Conservation (phyloP, 2,113 vertebrate genomes). For the Lontra canadensis region DNA sequence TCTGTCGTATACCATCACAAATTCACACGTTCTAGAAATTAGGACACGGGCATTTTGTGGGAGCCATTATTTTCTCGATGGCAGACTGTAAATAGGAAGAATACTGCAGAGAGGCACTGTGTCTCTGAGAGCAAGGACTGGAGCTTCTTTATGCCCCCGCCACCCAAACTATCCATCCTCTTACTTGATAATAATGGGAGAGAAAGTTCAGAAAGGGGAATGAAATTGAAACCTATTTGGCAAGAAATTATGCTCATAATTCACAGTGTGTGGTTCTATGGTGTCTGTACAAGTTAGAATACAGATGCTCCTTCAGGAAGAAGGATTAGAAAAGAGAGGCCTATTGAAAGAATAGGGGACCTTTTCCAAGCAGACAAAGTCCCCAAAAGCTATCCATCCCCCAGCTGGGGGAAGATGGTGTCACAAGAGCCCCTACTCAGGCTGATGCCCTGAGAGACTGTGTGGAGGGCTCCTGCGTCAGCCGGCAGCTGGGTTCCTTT, state of each 20-base stretch:
- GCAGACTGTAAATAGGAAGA: background rate
- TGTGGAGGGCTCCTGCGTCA: accelerated
- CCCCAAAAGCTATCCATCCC: background rate
- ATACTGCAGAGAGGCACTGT: background rate
- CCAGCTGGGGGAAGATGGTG: too few species aligned
- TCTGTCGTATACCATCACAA: background rate
- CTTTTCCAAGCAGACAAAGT: background rate
- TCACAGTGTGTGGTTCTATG: background rate
- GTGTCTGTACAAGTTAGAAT: background rate
- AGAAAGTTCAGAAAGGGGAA: background rate
- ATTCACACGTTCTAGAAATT: background rate
- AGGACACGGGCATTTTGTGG: background rate
- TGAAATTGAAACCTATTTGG: background rate
- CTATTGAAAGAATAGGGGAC: background rate
- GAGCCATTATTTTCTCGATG: background rate
- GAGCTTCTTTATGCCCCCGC: background rate
- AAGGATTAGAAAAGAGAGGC: background rate
- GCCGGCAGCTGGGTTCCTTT: background rate
- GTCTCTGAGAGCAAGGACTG: background rate
- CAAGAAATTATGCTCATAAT: background rate
- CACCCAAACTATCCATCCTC: too few species aligned
- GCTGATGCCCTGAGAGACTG: background rate
- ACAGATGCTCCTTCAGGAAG: background rate
- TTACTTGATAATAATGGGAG: background rate
- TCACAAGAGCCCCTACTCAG: background rate